Evolutionary conservation across 1,140 invertebrate species (phyloP).

Genomic region (Manduca sexta): DNA sequence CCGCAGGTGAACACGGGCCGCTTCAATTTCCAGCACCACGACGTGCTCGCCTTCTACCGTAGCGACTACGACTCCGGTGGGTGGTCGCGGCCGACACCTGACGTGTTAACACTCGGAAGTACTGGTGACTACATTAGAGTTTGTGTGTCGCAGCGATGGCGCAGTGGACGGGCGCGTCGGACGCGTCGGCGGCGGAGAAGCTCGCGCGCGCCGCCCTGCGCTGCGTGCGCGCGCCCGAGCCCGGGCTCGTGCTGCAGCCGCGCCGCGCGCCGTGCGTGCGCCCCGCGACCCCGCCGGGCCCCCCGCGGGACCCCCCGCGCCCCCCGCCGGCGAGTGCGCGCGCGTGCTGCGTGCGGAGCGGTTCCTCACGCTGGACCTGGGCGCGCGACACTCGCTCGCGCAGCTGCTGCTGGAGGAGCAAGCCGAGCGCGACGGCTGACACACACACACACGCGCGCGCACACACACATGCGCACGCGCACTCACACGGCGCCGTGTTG

Average conservation of each 20-base stretch:
- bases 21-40: slow-evolving; percentile 81
- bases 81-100: slow-evolving; percentile 72
- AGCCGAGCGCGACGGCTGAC: slow-evolving; percentile 3
- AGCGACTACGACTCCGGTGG: slow-evolving; percentile 84
- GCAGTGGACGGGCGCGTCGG: slow-evolving; percentile 18
- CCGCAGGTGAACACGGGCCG: slow-evolving; percentile 82
- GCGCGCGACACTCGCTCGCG: slow-evolving; percentile 78
- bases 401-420: slow-evolving; percentile 14
- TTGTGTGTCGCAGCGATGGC: slow-evolving; percentile 11
- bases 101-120: too few relatives aligned
- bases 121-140: too few relatives aligned
- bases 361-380: slow-evolving; percentile 79
- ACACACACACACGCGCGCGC: background rate
- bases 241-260: slow-evolving; percentile 11
- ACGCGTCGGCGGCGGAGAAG: slow-evolving; percentile 48
- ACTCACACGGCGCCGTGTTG: too few relatives aligned
- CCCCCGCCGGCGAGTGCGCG: slow-evolving; percentile 74
- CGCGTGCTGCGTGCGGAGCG: slow-evolving; percentile 17
- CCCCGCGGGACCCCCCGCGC: slow-evolving; percentile 39
- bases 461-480: too few relatives aligned
- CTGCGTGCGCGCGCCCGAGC: slow-evolving; percentile 15
- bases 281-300: slow-evolving; percentile 69
- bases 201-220: slow-evolving; percentile 10
- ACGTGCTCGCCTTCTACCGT: slow-evolving; percentile 87
- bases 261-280: slow-evolving; percentile 4